Percentiles rank a stretch among this genome's conserved stretches.
Conservation (phyloP, 2,797 vertebrate genomes). For the Premnoplex brunnescens region DNA sequence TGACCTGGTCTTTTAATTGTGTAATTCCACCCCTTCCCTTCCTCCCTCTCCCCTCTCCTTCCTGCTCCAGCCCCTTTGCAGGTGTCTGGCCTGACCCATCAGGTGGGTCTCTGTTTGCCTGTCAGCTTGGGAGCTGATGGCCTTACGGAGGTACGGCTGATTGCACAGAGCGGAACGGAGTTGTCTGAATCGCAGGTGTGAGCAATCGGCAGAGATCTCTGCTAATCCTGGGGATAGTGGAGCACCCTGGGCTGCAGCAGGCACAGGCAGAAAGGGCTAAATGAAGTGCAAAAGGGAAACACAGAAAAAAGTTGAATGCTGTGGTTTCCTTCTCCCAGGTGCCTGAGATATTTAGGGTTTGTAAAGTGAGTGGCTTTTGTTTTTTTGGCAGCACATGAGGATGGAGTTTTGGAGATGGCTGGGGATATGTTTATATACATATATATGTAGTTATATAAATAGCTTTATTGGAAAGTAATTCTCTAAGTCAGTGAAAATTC, state of each 20-base stretch:
- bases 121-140: conserved; percentile 85
- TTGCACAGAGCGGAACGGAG: conserved; percentile 83
- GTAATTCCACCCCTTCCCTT: conserved; percentile 60
- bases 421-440: background rate
- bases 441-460: background rate
- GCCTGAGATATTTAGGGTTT: background rate
- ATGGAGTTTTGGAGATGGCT: background rate
- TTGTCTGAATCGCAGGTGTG: conserved; percentile 87
- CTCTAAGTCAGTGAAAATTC: background rate
- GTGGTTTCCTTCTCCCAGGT: conserved; percentile 9
- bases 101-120: conserved; percentile 89
- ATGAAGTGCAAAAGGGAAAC: conserved; percentile 13
- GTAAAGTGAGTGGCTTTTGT: background rate
- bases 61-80: conserved; percentile 51
- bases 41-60: conserved; percentile 1
- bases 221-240: conserved; percentile 85
- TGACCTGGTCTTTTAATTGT: conserved; percentile 35
- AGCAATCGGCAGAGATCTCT: conserved; percentile 86
- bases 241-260: conserved; percentile 62
- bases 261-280: conserved; percentile 35
- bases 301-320: background rate
- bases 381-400: background rate
- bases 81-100: conserved; percentile 81
- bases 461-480: background rate
- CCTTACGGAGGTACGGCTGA: conserved; percentile 87